Evolutionary conservation across 2,797 vertebrate genomes (phyloP), one percentile per base, ranked within the genome.

Genomic region (Microctenopoma lineatum): DNA sequence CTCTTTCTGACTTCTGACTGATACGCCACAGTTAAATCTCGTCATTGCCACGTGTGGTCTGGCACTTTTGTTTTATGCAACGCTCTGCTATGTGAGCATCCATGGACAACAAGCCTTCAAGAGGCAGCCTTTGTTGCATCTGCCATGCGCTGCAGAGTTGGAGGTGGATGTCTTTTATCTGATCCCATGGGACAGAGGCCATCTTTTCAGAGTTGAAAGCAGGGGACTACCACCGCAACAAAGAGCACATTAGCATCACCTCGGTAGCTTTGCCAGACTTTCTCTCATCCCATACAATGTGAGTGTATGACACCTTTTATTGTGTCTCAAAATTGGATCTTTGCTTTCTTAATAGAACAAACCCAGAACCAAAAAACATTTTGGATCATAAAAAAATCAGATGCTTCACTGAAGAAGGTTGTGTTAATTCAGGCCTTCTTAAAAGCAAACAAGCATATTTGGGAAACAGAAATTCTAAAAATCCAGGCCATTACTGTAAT

Each of bases 211-310:
- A 82, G 72, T 80, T 67, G 70, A 81, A 80, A 73, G 79, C 81
- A 39, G 68, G 71, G 72, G 83, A 87, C 70, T 57, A 69, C 76
- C 65, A 62, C 65, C 10, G 38, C 83, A 81, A 84, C 85, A 84
- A 76, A 80, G 85, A 87, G 83, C 81, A 84, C 83, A 86, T 86
- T 79, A 84, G 76, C 72, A 79, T 83, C 83, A 83, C 80, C 86
- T 85, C 87, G 84, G 89, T 88, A 87, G 80, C 81, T 73, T 59
- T 41, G 75, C 78, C 82, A 81, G 77, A 70, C 57, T 55, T 48
- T 66, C 83, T 69, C 66, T 79, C 72, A 70, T 86, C 91, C 87
- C 85, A 16, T 79, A 70, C 76, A 92, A 91, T 91, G 91, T 92
- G 92, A 91, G 91, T 72, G 70, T 73, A 73, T 29, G n/a, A 81